Base-by-base conservation (phyloP, 2,113 vertebrate genomes). In the Meles meles region DNA sequence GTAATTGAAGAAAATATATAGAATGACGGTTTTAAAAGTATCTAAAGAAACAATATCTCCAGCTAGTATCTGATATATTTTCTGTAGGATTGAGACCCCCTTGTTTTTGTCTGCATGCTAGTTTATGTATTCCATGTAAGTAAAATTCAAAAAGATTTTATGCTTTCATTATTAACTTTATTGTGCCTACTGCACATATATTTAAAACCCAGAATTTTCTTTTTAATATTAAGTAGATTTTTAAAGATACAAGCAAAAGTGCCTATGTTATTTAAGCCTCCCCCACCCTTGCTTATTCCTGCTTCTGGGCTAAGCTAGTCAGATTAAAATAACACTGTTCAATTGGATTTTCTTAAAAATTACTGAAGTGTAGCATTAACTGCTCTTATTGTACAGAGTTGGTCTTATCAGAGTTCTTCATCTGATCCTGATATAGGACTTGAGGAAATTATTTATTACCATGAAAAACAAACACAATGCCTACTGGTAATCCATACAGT, bases 171-270 rank as follows among this genome's bases (percentile, higher is more conserved):
- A 79, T 96, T 82, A 55, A 39, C 74, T 94, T 96, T 25, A 88
- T 90, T 76, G 67, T 84, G 10, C 23, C 37, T 88, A 85, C 79
- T 39, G 31, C 39, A 2, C 34, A 79, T 94, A 87, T 87, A 74
- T 97, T 97, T 90, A 94, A 14, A 94, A 94, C 27, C 37, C 15
- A 92, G 15, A 42, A 9, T 69, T 47, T 80, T 61, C 72, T 34
- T 97, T 42, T 92, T 92, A 23, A 77, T 80, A 93, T 94, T 93
- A 95, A 90, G 92, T 55, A 86, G 74, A 59, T 44, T 59, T 18
- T 90, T 94, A 61, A 96, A 96, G n/a, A 37, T 86, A 77, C n/a
- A 82, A 44, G 49, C 65, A 65, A 15, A 88, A 83, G n/a, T 67
- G 27, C 12, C 10, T 74, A 27, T 77, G 15, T 83, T 77, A 44